Evolutionary conservation across 2,797 vertebrate genomes (phyloP).

Genomic region (Hippoglossus hippoglossus): DNA sequence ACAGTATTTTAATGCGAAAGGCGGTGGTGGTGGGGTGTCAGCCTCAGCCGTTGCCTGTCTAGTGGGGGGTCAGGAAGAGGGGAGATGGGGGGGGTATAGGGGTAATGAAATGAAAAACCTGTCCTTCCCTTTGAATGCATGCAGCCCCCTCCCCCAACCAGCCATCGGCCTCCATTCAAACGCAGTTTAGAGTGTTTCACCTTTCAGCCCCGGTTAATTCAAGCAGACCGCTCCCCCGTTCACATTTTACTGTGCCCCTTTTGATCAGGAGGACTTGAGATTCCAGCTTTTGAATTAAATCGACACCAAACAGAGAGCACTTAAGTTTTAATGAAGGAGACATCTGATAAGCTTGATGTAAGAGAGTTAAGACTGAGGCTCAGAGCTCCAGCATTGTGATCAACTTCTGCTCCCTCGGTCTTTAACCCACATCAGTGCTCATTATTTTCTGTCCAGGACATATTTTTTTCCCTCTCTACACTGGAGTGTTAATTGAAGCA

Average conservation of each 20-base stretch:
- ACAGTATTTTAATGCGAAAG: conserved; percentile 41
- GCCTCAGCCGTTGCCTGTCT: conserved; percentile 60
- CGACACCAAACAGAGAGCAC: conserved; percentile 46
- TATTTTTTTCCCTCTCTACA: conserved; percentile 23
- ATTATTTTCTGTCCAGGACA: conserved; percentile 41
- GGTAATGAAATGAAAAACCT: conserved; percentile 64
- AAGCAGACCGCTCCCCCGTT: conserved; percentile 47
- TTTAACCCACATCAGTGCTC: conserved; percentile 55
- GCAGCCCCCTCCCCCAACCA: conserved; percentile 49
- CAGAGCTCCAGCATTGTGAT: conserved; percentile 26
- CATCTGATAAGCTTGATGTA: conserved; percentile 61
- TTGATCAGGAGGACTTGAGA: conserved; percentile 64
- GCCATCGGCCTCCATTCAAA: conserved; percentile 59
- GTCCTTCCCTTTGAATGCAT: conserved; percentile 38
- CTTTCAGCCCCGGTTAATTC: conserved; percentile 73
- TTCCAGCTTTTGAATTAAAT: conserved; percentile 67
- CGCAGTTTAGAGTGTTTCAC: conserved; percentile 69
- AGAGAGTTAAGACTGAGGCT: conserved; percentile 18
- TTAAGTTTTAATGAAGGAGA: conserved; percentile 61
- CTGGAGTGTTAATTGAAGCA: conserved; percentile 58
- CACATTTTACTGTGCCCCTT: conserved; percentile 57
- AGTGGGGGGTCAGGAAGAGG: conserved; percentile 65
- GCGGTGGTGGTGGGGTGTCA: conserved; percentile 28
- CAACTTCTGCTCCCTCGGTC: conserved; percentile 36
- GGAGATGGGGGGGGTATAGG: conserved; percentile 8